Evolutionary conservation across 2,113 vertebrate species (phyloP).

Genomic region (Tor tambroides): DNA sequence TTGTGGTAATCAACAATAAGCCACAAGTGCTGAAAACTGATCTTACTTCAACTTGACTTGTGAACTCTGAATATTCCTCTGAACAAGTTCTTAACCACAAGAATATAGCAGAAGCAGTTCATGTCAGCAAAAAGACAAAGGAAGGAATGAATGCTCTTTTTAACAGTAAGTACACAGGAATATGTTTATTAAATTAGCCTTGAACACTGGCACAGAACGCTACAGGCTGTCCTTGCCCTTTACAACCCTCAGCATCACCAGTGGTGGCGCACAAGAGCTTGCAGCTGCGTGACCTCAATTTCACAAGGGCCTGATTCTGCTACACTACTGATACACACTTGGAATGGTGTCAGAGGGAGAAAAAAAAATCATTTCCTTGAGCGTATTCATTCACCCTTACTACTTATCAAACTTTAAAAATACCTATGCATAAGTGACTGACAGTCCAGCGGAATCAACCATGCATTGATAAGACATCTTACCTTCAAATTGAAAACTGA

Average conservation of each 20-base stretch:
- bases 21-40: no score
- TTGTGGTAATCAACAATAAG: no score
- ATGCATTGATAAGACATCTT: slow-evolving; percentile 27
- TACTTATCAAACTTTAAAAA: slow-evolving; percentile 37
- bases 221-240: background rate
- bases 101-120: no score
- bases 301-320: slow-evolving; percentile 57
- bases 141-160: background rate
- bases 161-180: slow-evolving; percentile 6
- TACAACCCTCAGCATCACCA: background rate
- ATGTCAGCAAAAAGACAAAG: no score
- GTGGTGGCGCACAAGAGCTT: background rate
- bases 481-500: slow-evolving; percentile 15
- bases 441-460: slow-evolving; percentile 40
- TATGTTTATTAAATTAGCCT: background rate
- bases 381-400: background rate
- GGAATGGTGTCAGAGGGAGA: slow-evolving; percentile 13
- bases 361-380: slow-evolving; percentile 21
- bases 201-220: background rate
- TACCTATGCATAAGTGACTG: slow-evolving; percentile 17
- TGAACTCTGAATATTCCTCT: no score
- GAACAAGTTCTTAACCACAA: no score
- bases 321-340: slow-evolving; percentile 11
- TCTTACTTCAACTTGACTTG: no score
- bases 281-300: slow-evolving; percentile 60